phyloP scores from a whole-genome alignment of 2,113 vertebrate genomes.

The Microcebus ravelobensis region DNA sequence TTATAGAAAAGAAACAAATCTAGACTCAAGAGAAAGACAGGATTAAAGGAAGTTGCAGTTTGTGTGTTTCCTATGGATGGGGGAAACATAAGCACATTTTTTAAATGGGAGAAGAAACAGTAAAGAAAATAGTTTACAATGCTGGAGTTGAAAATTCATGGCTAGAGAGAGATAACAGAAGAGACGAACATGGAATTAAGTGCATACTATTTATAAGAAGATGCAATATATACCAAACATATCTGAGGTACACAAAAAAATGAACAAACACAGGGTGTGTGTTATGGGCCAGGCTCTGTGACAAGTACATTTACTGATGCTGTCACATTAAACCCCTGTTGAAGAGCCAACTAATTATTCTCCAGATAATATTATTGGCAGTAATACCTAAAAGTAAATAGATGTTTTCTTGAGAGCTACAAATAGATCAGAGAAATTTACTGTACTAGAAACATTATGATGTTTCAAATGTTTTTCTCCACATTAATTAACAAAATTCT shows the following conservation, averaged over 20 bases:
- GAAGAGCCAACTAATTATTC: background rate
- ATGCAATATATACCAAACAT: background rate
- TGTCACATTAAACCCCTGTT: background rate
- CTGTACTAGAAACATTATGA: background rate
- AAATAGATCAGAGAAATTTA: constrained; percentile 5
- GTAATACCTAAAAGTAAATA: constrained; percentile 4
- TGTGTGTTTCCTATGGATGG: background rate
- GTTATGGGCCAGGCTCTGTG: background rate
- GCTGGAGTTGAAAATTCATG: background rate
- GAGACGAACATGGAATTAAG: background rate
- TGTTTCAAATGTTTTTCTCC: background rate
- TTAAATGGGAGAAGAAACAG: background rate
- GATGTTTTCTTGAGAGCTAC: background rate
- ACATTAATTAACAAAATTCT: constrained; percentile 10
- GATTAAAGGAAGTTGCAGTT: background rate
- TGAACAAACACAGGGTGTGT: background rate
- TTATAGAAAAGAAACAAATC: background rate
- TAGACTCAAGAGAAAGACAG: background rate
- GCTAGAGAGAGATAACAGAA: background rate
- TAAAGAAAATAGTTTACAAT: background rate
- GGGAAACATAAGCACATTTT: background rate
- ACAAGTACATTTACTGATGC: background rate
- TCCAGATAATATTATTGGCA: background rate
- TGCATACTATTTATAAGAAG: background rate
- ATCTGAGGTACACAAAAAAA: background rate